Evolutionary conservation across 1,140 invertebrate genomes (phyloP), one percentile per base, ranked within the genome.

Genomic region (Dendrolimus punctatus): DNA sequence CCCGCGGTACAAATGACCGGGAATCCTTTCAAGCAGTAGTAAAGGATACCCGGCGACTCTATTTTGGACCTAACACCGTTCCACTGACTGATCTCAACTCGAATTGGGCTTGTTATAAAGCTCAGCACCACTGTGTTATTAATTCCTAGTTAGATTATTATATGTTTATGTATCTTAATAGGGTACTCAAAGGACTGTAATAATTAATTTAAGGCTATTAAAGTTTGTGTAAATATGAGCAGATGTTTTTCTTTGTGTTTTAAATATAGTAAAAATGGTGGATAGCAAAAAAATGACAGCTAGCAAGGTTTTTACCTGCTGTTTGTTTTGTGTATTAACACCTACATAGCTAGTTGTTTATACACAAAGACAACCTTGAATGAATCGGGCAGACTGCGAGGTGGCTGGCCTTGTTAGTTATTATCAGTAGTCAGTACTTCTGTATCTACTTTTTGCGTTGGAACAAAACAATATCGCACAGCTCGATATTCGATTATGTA

Each of bases 321-420:
- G 23, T 3, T 23, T 46, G 38, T 6, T 46, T 42, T 40, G 43
- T 51, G 23, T 23, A 23, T 10, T 42, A 51, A 40, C 57, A 54
- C 58, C 59, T 68, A 76, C 60, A 39, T 52, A 48, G 42, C 49
- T 46, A 10, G 54, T 23, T 84, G 82, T 85, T 85, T 84, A 83
- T 69, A 85, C 72, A 85, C 82, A 85, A 85, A 77, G 73, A 62
- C 62, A 84, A 80, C 80, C 82, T 85, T 85, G 82, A 69, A 42
- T 45, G 39, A 56, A 37, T 37, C 58, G 50, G 53, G 51, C 58
- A 56, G 52, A 55, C 57, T 7, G 64, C 62, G 63, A 63, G 68
- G 61, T 62, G 42, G 61, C 53, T 70, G 62, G 64, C 71, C 71
- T 73, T 73, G 71, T 54, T 58, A 53, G 6, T 41, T 57, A 60